Base-by-base conservation (phyloP, 2,797 vertebrate species). In the Selene dorsalis region DNA sequence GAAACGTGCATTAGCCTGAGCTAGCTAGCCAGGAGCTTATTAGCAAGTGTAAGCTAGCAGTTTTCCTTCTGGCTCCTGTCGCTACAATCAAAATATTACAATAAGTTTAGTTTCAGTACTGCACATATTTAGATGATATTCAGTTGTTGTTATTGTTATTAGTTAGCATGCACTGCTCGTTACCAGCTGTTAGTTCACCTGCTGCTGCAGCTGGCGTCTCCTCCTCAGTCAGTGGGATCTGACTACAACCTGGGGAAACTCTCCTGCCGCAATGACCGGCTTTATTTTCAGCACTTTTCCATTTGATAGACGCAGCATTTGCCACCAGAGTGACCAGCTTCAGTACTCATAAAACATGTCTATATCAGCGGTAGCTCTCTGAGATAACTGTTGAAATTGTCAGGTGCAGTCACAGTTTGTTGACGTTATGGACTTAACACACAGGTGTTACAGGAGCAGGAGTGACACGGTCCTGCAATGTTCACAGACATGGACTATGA, bases 401-500 rank as follows among this genome's bases (percentile, higher is more conserved):
- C n/a, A 60, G 10, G 0, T 18, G 10, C 22, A 28, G 7, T 41
- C 13, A 6, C 6, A 12, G 2, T 24, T 1, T 38, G 4, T 66
- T 45, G 22, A 12, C 7, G 0, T 14, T 6, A 35, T 41, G 55
- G 6, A 1, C 6, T 75, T 67, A 35, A 4, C 20, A 66, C 8
- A 16, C 80, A 86, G 85, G 47, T 67, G 67, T 69, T 18, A 24
- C 7, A 4, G 64, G 45, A 73, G 85, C 86, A 79, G 79, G 22
- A 70, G 70, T 72, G 75, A 84, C 32, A 5, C 61, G 55, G 83
- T 43, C 76, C 80, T 70, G 53, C n/a, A 8, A 98, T 98, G 97
- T 97, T 98, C 91, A 94, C 97, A 61, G 97, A 99, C 91, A 95
- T 98, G 96, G 98, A 99, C 76, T 99, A 97, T 88, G 98, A 99